These are phyloP conservation scores for Cyprinodon tularosa DNA, from an alignment of 2,113 vertebrate genomes.

Conservation along the genomic window DNA sequence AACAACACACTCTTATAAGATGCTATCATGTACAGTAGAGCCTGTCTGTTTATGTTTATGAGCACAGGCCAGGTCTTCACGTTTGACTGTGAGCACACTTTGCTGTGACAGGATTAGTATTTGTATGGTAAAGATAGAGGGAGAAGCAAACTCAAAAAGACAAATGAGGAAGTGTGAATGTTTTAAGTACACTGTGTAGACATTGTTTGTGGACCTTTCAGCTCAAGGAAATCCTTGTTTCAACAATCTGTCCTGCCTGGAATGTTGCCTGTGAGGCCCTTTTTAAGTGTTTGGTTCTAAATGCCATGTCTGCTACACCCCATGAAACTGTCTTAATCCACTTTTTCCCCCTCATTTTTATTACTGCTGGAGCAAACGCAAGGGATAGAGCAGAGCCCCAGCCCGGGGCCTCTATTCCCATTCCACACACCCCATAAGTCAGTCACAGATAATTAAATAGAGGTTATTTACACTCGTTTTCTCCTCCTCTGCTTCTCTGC, in stretches of 20 bases:
- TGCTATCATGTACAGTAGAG: conserved; percentile 40
- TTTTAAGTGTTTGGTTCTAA: conserved; percentile 76
- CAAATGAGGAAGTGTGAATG: conserved; percentile 71
- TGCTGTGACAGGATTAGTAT: conserved; percentile 59
- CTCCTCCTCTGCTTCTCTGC: conserved; percentile 70
- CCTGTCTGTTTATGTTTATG: conserved; percentile 56
- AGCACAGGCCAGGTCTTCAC: conserved; percentile 22
- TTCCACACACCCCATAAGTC: conserved; percentile 85
- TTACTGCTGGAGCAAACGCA: conserved; percentile 79
- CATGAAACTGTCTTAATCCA: conserved; percentile 83
- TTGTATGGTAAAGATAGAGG: conserved; percentile 60
- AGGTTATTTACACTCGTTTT: conserved; percentile 83
- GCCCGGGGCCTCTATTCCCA: conserved; percentile 79
- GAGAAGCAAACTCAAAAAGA: conserved; percentile 60
- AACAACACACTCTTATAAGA: conserved; percentile 44
- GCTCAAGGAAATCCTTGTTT: conserved; percentile 76
- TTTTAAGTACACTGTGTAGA: conserved; percentile 66
- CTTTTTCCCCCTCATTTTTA: conserved; percentile 73
- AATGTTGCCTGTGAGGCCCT: conserved; percentile 74
- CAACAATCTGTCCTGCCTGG: conserved; percentile 72
- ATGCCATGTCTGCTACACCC: conserved; percentile 82
- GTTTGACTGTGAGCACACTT: conserved; percentile 29
- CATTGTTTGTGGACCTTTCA: conserved; percentile 76
- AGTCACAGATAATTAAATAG: conserved; percentile 85
- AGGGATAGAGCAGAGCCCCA: conserved; percentile 72